These are phyloP conservation scores for Dreissena rostriformis DNA, from an alignment of 1,140 invertebrate species.

Conservation along the genomic window DNA sequence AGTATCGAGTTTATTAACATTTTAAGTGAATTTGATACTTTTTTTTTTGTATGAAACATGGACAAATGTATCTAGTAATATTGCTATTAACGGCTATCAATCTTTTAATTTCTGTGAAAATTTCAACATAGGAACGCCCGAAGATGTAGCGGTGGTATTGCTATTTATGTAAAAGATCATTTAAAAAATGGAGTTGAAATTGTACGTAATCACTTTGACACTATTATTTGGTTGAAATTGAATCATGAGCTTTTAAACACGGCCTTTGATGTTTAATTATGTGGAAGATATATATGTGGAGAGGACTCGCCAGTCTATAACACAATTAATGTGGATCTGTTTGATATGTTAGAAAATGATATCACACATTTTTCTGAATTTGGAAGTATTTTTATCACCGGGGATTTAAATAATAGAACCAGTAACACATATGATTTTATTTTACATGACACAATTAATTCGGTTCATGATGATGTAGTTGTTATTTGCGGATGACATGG, in stretches of 20 bases:
- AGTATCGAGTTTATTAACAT: neutral
- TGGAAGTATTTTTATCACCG: neutral
- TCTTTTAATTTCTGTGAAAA: neutral
- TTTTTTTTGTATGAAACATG: constrained; percentile 6
- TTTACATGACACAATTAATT: neutral
- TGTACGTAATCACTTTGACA: neutral
- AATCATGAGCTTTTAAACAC: constrained; percentile 1
- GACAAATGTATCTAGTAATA: neutral
- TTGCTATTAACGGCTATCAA: neutral
- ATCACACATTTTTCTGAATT: constrained; percentile 7
- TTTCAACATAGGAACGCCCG: neutral
- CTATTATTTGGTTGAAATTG: constrained; percentile 10
- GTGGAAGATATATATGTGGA: neutral
- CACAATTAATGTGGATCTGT: neutral
- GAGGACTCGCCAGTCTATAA: neutral
- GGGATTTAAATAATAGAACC: neutral
- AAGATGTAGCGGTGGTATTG: neutral
- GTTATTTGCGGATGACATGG: no score
- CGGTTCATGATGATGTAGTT: neutral
- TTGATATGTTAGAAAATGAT: constrained; percentile 1
- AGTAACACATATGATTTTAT: constrained; percentile 1
- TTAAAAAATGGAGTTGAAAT: neutral
- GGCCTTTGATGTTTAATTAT: neutral
- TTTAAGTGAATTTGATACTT: neutral
- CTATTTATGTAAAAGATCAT: neutral